Conservation (phyloP, 2,888 invertebrate species). For the Gisinianus flammeolus region DNA sequence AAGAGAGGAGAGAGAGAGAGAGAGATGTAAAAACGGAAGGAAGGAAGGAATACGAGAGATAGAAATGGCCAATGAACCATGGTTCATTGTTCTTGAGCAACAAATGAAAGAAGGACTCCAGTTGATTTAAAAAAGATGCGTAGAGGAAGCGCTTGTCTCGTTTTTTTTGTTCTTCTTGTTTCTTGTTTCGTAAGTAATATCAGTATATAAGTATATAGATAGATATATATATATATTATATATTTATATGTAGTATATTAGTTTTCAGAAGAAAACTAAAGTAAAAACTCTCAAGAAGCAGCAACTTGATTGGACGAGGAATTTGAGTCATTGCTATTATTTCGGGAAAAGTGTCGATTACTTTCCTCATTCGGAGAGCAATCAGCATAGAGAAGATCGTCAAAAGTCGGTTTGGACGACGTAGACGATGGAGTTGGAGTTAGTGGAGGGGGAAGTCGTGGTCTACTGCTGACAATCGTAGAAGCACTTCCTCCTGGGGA, state of each 20-base stretch:
- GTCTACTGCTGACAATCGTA: constrained; percentile 43
- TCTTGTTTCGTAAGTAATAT: constrained; percentile 7
- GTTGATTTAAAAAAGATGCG: constrained; percentile 40
- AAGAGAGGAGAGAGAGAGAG: constrained; percentile 4
- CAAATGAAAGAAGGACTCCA: constrained; percentile 45
- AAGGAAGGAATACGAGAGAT: not conserved
- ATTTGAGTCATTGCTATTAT: constrained; percentile 47
- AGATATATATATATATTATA: not conserved
- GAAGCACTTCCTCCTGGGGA: constrained; percentile 56
- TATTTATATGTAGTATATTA: constrained; percentile 1
- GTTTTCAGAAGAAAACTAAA: constrained; percentile 8
- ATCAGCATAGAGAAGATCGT: constrained; percentile 61
- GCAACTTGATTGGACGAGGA: constrained; percentile 45
- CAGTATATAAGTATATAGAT: not conserved
- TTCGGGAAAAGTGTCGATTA: constrained; percentile 63
- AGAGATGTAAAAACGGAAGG: constrained; percentile 8
- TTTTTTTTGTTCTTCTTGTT: constrained; percentile 28
- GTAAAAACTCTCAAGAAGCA: constrained; percentile 44
- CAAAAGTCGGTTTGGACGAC: constrained; percentile 47
- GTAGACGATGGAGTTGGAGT: constrained; percentile 45
- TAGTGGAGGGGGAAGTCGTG: constrained; percentile 40
- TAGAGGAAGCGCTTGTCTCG: constrained; percentile 43
- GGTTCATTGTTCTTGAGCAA: constrained; percentile 41
- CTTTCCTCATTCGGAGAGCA: constrained; percentile 66
- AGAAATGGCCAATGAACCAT: constrained; percentile 30